Evolutionary conservation across 1,140 invertebrate species (phyloP).

Genomic region (Bombus ignitus): DNA sequence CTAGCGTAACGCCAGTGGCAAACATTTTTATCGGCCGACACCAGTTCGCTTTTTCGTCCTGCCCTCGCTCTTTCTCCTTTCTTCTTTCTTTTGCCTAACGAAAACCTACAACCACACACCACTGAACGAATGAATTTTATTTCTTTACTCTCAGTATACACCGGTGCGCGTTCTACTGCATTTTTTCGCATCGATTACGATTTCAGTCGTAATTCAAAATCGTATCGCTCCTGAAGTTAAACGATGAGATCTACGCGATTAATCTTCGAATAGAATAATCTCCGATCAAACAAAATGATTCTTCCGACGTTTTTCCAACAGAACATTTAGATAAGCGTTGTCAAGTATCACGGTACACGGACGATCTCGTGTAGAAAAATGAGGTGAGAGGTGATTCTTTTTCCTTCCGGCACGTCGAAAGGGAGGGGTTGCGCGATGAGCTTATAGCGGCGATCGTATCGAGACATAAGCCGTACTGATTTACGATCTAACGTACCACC

Average conservation of each 20-base stretch:
- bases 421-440: constrained; percentile 9
- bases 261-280: not conserved
- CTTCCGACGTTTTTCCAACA: not conserved
- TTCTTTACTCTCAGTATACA: not conserved
- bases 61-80: too few species aligned
- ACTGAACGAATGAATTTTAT: not conserved
- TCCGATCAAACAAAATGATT: not conserved
- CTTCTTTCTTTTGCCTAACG: not conserved
- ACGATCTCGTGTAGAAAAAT: not conserved
- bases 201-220: not conserved
- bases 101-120: not conserved
- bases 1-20: constrained; percentile 1
- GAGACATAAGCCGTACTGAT: constrained; percentile 29
- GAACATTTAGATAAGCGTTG: not conserved
- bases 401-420: constrained; percentile 5
- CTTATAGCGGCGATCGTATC: constrained; percentile 31
- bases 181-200: not conserved
- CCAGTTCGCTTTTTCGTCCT: constrained; percentile 23
- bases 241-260: not conserved
- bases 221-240: not conserved
- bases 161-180: too few species aligned
- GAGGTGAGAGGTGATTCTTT: constrained; percentile 18
- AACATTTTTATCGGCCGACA: constrained; percentile 49
- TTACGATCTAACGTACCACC: constrained; percentile 12
- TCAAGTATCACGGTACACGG: not conserved